Conservation (phyloP, 2,797 vertebrate genomes). For the Acanthis flammea region DNA sequence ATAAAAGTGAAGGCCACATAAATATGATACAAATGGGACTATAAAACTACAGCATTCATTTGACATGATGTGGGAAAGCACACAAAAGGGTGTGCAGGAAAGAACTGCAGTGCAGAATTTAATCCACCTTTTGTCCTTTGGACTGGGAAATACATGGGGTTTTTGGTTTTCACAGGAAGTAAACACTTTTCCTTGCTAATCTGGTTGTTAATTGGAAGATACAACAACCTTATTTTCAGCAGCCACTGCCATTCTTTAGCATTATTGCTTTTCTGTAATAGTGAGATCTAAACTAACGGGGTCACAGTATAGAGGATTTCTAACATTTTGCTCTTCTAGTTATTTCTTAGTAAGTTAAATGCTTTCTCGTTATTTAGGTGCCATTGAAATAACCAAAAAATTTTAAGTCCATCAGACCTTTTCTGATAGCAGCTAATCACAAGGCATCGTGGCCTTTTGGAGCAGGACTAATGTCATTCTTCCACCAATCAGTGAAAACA, state of each 20-base stretch:
- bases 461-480: not conserved
- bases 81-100: not conserved
- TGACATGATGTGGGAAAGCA: not conserved
- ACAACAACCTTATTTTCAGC: not conserved
- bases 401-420: not conserved
- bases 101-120: not conserved
- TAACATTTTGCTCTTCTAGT: not conserved
- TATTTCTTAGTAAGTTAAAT: not conserved
- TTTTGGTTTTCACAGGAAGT: not conserved
- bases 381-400: not conserved
- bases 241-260: not conserved
- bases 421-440: not conserved
- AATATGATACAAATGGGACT: not conserved
- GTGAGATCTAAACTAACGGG: not conserved
- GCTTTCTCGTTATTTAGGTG: not conserved
- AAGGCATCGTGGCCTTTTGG: fast-evolving
- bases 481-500: not conserved
- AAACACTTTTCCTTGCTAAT: not conserved
- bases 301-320: not conserved
- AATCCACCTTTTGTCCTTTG: not conserved
- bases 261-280: not conserved
- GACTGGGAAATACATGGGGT: not conserved
- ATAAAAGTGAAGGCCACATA: not conserved
- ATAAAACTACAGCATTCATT: not conserved
- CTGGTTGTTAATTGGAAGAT: not conserved